Evolutionary conservation across 2,888 invertebrate genomes (phyloP).

Genomic region (Polymixis lichenea): DNA sequence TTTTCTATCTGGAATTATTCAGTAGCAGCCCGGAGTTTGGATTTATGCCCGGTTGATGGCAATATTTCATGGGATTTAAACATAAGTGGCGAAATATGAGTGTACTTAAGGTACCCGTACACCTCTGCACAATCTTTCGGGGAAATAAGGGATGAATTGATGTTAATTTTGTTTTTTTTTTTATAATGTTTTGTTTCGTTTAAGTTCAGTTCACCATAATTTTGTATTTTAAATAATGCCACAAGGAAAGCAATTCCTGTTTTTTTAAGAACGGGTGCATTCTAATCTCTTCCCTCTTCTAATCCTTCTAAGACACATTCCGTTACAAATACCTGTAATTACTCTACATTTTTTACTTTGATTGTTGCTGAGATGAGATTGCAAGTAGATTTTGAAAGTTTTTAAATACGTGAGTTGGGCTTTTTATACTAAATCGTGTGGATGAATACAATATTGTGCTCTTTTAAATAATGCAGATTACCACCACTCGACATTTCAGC

Average conservation of each 20-base stretch:
- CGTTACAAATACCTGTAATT: not conserved
- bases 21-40: no score
- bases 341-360: not conserved
- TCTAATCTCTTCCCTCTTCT: not conserved
- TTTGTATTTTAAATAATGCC: not conserved
- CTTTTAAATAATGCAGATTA: not conserved
- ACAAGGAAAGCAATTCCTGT: not conserved
- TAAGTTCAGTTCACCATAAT: not conserved
- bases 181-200: no score
- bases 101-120: no score
- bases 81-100: no score
- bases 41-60: no score
- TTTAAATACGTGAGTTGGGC: not conserved
- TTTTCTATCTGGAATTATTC: no score
- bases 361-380: not conserved
- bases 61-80: no score
- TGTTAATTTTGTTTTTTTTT: no score
- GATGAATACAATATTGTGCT: not conserved
- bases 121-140: no score
- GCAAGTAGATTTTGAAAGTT: not conserved
- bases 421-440: not conserved
- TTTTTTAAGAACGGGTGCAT: not conserved
- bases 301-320: not conserved
- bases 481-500: not conserved
- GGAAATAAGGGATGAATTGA: no score